Conservation (phyloP, 2,797 vertebrate genomes). For the Aeoliscus strigatus region DNA sequence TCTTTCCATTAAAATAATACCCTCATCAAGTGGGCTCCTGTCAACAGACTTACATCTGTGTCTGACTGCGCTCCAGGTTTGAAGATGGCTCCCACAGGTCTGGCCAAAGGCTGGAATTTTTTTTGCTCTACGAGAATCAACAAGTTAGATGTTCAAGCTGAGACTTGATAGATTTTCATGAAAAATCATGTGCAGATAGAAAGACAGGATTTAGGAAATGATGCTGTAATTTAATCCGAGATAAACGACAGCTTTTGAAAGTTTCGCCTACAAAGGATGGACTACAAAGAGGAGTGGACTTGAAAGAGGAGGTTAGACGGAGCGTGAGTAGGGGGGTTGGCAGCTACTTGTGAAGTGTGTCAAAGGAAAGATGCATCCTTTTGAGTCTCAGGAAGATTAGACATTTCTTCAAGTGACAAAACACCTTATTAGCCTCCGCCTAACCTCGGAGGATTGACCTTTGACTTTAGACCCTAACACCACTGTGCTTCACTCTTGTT, state of each 20-base stretch:
- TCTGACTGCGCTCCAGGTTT: slow-evolving; percentile 39
- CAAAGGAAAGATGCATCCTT: slow-evolving; percentile 62
- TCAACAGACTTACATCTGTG: slow-evolving; percentile 48
- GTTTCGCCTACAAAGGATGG: slow-evolving; percentile 47
- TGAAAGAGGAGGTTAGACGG: slow-evolving; percentile 43
- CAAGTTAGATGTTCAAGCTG: slow-evolving; percentile 49
- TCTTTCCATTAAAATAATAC: slow-evolving; percentile 75
- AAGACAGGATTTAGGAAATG: slow-evolving; percentile 53
- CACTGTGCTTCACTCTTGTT: slow-evolving; percentile 41
- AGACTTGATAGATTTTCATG: slow-evolving; percentile 26
- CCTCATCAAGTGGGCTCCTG: slow-evolving; percentile 63
- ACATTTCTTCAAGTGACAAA: slow-evolving; percentile 70
- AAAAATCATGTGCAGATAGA: slow-evolving; percentile 39
- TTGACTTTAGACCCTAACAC: slow-evolving; percentile 64
- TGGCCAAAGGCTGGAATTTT: slow-evolving; percentile 66
- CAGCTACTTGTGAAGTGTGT: too few relatives aligned
- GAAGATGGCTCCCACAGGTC: slow-evolving; percentile 41
- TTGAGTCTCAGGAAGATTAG: slow-evolving; percentile 73
- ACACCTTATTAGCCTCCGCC: slow-evolving; percentile 70
- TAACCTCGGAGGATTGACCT: slow-evolving; percentile 71
- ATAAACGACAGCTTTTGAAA: slow-evolving; percentile 57
- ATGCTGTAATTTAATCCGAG: slow-evolving; percentile 61
- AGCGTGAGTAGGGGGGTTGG: too few relatives aligned
- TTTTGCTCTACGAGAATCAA: slow-evolving; percentile 69
- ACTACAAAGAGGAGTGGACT: slow-evolving; percentile 50